Base-by-base conservation (phyloP, 2,113 vertebrate genomes). In the Uropsilus gracilis region DNA sequence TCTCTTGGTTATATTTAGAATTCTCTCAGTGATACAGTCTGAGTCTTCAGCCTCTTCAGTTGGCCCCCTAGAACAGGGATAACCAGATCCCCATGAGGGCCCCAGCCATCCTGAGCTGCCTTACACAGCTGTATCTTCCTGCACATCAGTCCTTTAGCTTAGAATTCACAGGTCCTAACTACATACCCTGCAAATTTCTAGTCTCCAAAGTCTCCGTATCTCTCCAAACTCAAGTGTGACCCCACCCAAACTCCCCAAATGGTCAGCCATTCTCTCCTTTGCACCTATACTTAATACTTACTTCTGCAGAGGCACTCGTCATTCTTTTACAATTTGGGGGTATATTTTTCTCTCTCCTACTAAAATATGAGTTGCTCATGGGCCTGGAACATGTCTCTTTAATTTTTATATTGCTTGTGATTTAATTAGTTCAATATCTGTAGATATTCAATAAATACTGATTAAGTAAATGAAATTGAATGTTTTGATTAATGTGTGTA, bases 311-410 rank as follows among this genome's bases (percentile, higher is more conserved):
- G 42, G 14, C 48, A 63, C 13, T 91, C 63, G 46, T 8, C 4
- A 32, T 86, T 46, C 42, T 86, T 96, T 32, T 44, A 78, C 61
- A 46, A 37, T 46, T 46, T 81, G 59, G 46, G 46, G 46, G 12
- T 44, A 34, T 63, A 82, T 3, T 69, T 53, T n/a, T 83, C 64
- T 78, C 37, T 75, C 34, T 71, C 37, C 50, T 61, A 73, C 18
- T 63, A 81, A 81, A 63, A 76, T 44, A 8, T 7, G 11, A 95
- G 30, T 59, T 57, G 18, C 26, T 39, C 42, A 32, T 82, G 59
- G 28, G n/a, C 57, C 55, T 53, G 44, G 94, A 89, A 89, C 24
- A 48, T 26, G 34, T 66, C n/a, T 86, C 55, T 93, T 86, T 75
- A 16, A 91, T 78, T 55, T 26, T 63, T 66, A 30, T 44, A 64